Base-by-base conservation (phyloP, 2,888 invertebrate species). In the Eristalinus sepulchralis region DNA sequence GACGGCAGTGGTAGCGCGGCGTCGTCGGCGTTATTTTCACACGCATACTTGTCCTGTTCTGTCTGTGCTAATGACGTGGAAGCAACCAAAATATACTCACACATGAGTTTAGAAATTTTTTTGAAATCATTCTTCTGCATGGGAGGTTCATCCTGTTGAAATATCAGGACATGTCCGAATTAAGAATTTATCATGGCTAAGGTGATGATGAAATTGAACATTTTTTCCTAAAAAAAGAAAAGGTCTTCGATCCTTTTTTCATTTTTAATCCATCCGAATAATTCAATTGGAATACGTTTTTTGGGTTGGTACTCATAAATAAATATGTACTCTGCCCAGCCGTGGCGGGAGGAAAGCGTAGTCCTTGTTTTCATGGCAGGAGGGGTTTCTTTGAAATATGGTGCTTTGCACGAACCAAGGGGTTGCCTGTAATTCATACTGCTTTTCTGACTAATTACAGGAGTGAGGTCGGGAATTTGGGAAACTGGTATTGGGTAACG, bases 121-220 rank as follows among this genome's bases (percentile, higher is more conserved):
- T 47, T 9, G 47, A 47, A 47, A 47, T 47, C 47, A 8, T 47
- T 47, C 17, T 17, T 8, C 17, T 5, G 17, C 17, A 17, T 17
- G 17, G 17, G 17, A 47, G 17, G 47, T 8, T 17, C 17, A 4
- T 17, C 47, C 47, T 17, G 47, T 8, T 8, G 47, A 6, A 47
- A 47, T 47, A 47, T 47, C 47, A 8, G 47, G 47, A 47, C 63
- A 47, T 67, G 59, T 47, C 67, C 33, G 47, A 76, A 76, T 53
- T 68, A 68, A 68, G 53, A 70, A 70, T 77, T 68, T 68, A 70
- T 76, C 47, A 60, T 33, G n/a, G 39, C 10, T 59, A 31, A 64
- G 36, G 33, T 20, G 59, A n/a, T 17, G 60, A 20, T 33, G n/a
- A 55, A 70, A 70, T 63, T 77, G n/a, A 60, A 62, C 67, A 67